Conservation (phyloP, 2,113 vertebrate genomes). For the Grus americana region DNA sequence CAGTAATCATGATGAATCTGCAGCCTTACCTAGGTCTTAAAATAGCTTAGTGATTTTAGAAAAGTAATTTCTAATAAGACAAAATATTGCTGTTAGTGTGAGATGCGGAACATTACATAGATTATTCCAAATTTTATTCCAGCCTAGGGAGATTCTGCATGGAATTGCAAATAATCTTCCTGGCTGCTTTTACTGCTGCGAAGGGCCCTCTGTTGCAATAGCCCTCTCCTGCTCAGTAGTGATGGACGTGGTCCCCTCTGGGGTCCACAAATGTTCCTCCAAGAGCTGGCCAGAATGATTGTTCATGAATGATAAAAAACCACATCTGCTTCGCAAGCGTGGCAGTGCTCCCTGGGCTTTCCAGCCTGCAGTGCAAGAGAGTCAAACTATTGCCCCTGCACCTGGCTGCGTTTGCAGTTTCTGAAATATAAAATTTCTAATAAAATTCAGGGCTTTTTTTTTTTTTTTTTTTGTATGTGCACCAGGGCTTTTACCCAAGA, state of each 20-base stretch:
- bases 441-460: background rate
- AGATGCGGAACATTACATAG: background rate
- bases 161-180: constrained; percentile 17
- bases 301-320: constrained; percentile 24
- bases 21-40: background rate
- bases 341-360: background rate
- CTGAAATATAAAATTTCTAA: background rate
- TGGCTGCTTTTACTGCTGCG: background rate
- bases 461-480: background rate
- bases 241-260: background rate
- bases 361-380: background rate
- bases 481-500: background rate
- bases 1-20: constrained; percentile 11
- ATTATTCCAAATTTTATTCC: constrained; percentile 34
- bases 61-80: constrained; percentile 24
- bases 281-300: background rate
- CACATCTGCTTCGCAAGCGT: background rate
- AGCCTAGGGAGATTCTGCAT: background rate
- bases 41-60: background rate
- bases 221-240: background rate
- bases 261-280: background rate
- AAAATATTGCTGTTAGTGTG: background rate
- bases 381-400: background rate
- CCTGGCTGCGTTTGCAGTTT: background rate
- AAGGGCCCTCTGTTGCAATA: background rate